phyloP scores from a whole-genome alignment of 2,113 vertebrate species.

The Loxodonta africana region DNA sequence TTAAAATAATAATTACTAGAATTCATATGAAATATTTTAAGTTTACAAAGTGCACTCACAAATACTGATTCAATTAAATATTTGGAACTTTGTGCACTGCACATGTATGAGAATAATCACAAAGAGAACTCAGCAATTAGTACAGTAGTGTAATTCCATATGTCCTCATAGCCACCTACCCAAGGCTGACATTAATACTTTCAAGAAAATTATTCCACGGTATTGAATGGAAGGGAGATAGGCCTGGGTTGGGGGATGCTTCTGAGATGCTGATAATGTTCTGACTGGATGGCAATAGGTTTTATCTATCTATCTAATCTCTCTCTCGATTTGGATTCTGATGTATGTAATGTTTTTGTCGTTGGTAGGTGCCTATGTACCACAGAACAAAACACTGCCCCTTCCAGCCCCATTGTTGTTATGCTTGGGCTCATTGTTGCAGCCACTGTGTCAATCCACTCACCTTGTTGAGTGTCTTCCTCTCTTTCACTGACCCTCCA shows the following conservation, averaged over 20 bases:
- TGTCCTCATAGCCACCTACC: background rate
- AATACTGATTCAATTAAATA: background rate
- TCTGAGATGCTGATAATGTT: background rate
- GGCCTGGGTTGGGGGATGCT: accelerated
- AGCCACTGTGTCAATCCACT: too few relatives aligned
- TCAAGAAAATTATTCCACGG: background rate
- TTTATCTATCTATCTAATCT: background rate
- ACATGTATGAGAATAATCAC: background rate
- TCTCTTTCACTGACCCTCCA: too few relatives aligned
- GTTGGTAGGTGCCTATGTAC: too few relatives aligned
- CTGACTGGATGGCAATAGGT: background rate
- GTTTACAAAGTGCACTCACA: background rate
- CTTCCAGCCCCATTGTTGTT: too few relatives aligned
- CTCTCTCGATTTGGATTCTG: too few relatives aligned
- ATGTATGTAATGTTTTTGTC: too few relatives aligned
- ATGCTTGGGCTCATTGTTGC: too few relatives aligned
- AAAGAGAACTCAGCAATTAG: background rate
- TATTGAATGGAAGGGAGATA: background rate
- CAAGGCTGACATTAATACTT: background rate
- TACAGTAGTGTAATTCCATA: background rate
- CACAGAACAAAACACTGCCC: too few relatives aligned
- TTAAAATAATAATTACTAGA: slow-evolving; percentile 11
- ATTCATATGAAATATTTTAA: background rate
- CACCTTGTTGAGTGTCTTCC: too few relatives aligned
- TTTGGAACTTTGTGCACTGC: background rate